These are phyloP conservation scores for Gortyna flavago DNA, from an alignment of 2,888 invertebrate genomes.

Conservation along the genomic window DNA sequence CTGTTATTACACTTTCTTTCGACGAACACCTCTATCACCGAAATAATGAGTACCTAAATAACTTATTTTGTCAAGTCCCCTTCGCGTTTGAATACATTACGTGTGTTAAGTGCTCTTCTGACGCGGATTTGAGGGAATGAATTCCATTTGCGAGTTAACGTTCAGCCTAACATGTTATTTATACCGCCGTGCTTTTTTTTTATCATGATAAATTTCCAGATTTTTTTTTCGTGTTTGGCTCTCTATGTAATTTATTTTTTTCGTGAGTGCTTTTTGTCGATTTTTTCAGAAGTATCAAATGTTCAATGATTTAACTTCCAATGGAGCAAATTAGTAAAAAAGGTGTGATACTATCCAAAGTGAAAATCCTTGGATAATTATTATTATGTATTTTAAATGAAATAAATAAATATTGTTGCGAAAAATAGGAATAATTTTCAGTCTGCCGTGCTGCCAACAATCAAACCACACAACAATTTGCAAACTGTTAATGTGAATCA, in stretches of 20 bases:
- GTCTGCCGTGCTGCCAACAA: too few relatives aligned
- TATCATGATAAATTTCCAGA: constrained; percentile 33
- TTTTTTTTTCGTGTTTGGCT: constrained; percentile 34
- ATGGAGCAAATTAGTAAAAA: background rate
- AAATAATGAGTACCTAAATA: constrained; percentile 83
- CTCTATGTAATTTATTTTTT: background rate
- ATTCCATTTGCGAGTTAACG: constrained; percentile 66
- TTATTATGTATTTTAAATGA: background rate
- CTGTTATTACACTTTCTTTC: constrained; percentile 82
- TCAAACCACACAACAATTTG: too few relatives aligned
- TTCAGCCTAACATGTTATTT: constrained; percentile 60
- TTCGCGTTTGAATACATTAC: constrained; percentile 70
- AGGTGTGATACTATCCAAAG: background rate
- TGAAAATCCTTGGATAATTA: background rate
- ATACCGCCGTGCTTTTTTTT: constrained; percentile 51
- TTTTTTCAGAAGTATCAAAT: background rate
- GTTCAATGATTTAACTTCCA: background rate
- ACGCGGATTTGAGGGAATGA: constrained; percentile 63
- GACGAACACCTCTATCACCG: constrained; percentile 80
- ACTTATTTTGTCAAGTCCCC: constrained; percentile 80
- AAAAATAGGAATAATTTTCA: too few relatives aligned
- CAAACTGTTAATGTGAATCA: too few relatives aligned
- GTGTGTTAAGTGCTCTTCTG: constrained; percentile 65
- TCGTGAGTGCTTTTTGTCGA: constrained; percentile 2
- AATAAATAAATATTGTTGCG: background rate